Percentiles rank a stretch among this genome's conserved stretches.
These are phyloP conservation scores for Gambelia wislizenii DNA, from an alignment of 2,797 vertebrate genomes.

Conservation along the genomic window DNA sequence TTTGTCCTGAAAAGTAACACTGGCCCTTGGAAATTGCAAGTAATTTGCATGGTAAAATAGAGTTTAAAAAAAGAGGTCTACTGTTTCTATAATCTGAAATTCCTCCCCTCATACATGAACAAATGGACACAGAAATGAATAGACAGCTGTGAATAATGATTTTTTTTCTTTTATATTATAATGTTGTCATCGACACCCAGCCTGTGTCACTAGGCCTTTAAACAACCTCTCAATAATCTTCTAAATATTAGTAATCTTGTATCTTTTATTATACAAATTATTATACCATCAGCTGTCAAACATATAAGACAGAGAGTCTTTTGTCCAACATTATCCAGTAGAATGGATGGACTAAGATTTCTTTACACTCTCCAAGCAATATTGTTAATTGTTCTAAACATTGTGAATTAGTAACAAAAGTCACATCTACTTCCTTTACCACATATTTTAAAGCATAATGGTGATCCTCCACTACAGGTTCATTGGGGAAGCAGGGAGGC, in stretches of 20 bases:
- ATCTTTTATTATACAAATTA: constrained; percentile 57
- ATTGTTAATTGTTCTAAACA: constrained; percentile 31
- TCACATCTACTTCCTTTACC: constrained; percentile 31
- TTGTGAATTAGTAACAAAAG: constrained; percentile 30
- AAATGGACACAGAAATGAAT: constrained; percentile 74
- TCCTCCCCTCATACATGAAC: constrained; percentile 61
- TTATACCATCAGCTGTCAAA: constrained; percentile 56
- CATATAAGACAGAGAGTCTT: constrained; percentile 42
- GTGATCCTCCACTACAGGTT: constrained; percentile 26
- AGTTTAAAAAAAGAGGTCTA: constrained; percentile 71
- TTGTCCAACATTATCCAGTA: constrained; percentile 45
- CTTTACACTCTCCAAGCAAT: constrained; percentile 3
- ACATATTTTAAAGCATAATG: constrained; percentile 10
- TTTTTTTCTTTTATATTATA: constrained; percentile 61
- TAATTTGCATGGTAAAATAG: constrained; percentile 81
- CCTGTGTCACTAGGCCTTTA: constrained; percentile 58
- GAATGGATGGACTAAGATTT: constrained; percentile 11
- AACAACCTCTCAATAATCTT: constrained; percentile 63
- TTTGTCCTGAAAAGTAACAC: constrained; percentile 85
- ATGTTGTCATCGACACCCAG: constrained; percentile 48
- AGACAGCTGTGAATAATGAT: constrained; percentile 66
- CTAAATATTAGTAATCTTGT: constrained; percentile 56
- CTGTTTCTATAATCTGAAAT: constrained; percentile 71
- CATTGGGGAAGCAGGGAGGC: constrained; percentile 27
- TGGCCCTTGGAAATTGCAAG: constrained; percentile 82